A percentile compares a stretch with the other conserved stretches of the same genome.
These are phyloP conservation scores for Tauraco erythrolophus DNA, from an alignment of 2,113 vertebrate species.

Conservation along the genomic window DNA sequence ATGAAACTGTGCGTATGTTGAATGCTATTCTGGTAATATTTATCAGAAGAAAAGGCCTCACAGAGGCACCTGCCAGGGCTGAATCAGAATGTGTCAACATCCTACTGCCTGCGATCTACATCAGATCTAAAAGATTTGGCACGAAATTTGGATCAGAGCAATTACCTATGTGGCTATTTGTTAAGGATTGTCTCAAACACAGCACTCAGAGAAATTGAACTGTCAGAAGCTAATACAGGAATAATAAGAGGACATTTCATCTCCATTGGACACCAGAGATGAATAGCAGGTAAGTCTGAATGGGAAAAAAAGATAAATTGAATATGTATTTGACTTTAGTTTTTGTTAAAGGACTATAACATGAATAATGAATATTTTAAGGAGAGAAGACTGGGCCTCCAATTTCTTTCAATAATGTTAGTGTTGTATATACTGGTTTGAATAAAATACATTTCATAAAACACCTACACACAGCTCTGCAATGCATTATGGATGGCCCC, in stretches of 20 bases:
- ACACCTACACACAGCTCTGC: slow-evolving; percentile 71
- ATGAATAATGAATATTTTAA: slow-evolving; percentile 80
- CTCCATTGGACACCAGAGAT: slow-evolving; percentile 75
- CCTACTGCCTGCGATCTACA: slow-evolving; percentile 50
- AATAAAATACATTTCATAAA: slow-evolving; percentile 80
- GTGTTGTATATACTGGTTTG: slow-evolving; percentile 76
- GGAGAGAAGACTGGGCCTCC: slow-evolving; percentile 72
- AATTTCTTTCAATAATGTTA: slow-evolving; percentile 82
- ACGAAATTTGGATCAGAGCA: slow-evolving; percentile 76
- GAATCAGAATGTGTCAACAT: slow-evolving; percentile 43
- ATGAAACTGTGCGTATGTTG: neutral
- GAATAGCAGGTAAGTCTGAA: slow-evolving; percentile 72
- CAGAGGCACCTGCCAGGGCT: slow-evolving; percentile 28
- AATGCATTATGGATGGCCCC: slow-evolving; percentile 78
- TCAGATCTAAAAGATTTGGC: slow-evolving; percentile 71
- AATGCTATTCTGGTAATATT: slow-evolving; percentile 49
- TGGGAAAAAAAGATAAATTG: slow-evolving; percentile 66
- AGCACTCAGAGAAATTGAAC: slow-evolving; percentile 81
- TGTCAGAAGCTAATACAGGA: slow-evolving; percentile 79
- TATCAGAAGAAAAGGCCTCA: slow-evolving; percentile 9
- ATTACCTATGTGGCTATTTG: slow-evolving; percentile 75
- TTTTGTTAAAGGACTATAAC: slow-evolving; percentile 77
- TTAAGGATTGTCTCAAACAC: slow-evolving; percentile 72
- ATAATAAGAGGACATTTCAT: slow-evolving; percentile 78
- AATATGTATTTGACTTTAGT: slow-evolving; percentile 72